Evolutionary conservation across 2,113 vertebrate genomes (phyloP).

Genomic region (Phalacrocorax aristotelis): DNA sequence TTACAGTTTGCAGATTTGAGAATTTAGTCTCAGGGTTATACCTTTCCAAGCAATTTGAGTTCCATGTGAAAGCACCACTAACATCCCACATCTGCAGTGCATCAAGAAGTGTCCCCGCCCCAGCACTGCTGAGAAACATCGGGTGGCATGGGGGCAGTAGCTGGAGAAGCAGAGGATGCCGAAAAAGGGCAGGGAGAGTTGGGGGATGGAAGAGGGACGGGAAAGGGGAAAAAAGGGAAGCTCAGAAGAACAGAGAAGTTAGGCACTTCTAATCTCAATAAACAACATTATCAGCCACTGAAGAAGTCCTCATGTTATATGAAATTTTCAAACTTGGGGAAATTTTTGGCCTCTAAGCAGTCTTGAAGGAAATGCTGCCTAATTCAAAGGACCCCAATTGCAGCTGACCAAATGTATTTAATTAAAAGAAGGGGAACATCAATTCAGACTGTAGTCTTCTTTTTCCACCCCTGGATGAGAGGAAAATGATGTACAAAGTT

Average conservation of each 20-base stretch:
- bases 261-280: background rate
- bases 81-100: slow-evolving; percentile 45
- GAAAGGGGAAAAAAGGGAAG: background rate
- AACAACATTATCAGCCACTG: background rate
- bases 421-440: background rate
- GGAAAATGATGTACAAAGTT: background rate
- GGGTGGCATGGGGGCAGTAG: background rate
- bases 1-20: slow-evolving; percentile 45
- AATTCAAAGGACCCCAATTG: background rate
- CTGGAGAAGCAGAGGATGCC: background rate
- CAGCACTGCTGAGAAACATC: background rate
- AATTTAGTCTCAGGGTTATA: slow-evolving; percentile 60
- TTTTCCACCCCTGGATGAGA: background rate
- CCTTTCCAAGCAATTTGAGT: slow-evolving; percentile 39
- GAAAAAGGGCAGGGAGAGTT: background rate
- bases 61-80: slow-evolving; percentile 42
- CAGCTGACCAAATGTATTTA: background rate
- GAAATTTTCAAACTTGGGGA: background rate
- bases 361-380: background rate
- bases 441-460: background rate
- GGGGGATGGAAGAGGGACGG: too few species aligned
- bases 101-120: background rate
- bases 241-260: rapidly evolving
- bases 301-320: background rate
- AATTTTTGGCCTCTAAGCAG: background rate